Base-by-base conservation (phyloP, 2,888 invertebrate species). In the Sericinus montela region DNA sequence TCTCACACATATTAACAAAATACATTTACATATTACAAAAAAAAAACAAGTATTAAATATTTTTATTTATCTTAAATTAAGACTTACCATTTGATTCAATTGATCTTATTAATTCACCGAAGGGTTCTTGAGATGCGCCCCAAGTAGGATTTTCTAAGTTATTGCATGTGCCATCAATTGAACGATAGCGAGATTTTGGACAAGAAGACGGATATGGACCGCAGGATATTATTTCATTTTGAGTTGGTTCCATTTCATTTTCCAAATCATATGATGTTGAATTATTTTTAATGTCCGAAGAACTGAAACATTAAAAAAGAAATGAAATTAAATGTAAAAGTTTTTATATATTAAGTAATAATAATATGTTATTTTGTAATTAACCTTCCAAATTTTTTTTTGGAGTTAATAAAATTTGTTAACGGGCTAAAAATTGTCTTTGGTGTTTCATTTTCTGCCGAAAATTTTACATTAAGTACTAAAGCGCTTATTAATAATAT, bases 161-260 rank as follows among this genome's bases (percentile, higher is more conserved):
- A 77, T 98, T 98, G 73, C 98, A 98, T 1, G 95, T 93, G 0
- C 97, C 97, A 71, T 97, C 97, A 56, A 93, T 89, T 0, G 93
- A 34, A 1, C 47, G 34, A 25, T 47, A 47, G 7, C 35, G 40
- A 1, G 40, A 16, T 16, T 41, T 28, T 15, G 6, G 1, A 23
- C 46, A 46, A 15, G 25, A 3, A 28, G 6, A 7, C 10, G 25
- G 11, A 2, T 10, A n/a, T 4, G 25, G 13, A 5, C 25, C 28
- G 15, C 46, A 46, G 1, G 38, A 38, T 11, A 19, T 23, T 10
- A 9, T 6, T 23, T 14, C 14, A 13, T 3, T 1, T 13, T 8
- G 25, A 8, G 23, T 19, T 30, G 15, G 11, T n/a, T 37, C 6
- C 11, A 9, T 32, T 45, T 30, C 13, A 5, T 6, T 16, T 8